Percentiles rank a stretch among this genome's conserved stretches.
Conservation (phyloP, 2,113 vertebrate genomes). For the Puffinus mauretanicus region DNA sequence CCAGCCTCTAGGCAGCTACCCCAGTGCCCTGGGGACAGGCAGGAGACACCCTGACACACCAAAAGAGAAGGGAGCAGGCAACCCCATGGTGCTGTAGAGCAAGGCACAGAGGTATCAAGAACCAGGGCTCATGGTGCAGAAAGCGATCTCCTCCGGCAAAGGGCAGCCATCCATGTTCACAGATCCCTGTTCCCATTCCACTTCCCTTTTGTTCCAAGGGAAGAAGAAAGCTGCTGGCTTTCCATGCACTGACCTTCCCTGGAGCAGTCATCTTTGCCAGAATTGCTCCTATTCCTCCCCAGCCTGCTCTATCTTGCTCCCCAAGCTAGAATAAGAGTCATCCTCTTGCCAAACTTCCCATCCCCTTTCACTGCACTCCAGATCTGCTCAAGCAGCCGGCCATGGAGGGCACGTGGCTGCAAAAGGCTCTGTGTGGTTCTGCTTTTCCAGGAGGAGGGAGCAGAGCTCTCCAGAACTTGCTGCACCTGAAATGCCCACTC, state of each 20-base stretch:
- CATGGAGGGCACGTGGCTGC: fast-evolving
- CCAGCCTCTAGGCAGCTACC: background rate
- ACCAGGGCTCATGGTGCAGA: background rate
- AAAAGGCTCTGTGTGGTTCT: background rate
- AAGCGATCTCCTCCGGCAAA: background rate
- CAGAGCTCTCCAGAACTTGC: background rate
- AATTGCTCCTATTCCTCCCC: background rate
- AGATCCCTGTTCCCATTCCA: background rate
- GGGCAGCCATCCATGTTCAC: background rate
- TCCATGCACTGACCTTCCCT: background rate
- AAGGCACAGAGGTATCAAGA: background rate
- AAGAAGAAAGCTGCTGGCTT: background rate
- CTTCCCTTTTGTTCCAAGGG: background rate
- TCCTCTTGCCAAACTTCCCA: background rate
- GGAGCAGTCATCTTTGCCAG: background rate
- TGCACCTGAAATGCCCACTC: background rate
- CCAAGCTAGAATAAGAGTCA: background rate
- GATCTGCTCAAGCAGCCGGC: background rate
- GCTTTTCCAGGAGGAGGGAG: background rate
- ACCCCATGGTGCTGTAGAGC: background rate
- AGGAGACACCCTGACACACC: background rate
- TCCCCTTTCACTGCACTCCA: background rate
- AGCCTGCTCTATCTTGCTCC: background rate
- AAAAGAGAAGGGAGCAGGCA: background rate
- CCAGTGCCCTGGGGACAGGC: background rate